Evolutionary conservation across 2,888 invertebrate genomes (phyloP), one percentile per base, ranked within the genome.

Genomic region (Mythimna pallens): DNA sequence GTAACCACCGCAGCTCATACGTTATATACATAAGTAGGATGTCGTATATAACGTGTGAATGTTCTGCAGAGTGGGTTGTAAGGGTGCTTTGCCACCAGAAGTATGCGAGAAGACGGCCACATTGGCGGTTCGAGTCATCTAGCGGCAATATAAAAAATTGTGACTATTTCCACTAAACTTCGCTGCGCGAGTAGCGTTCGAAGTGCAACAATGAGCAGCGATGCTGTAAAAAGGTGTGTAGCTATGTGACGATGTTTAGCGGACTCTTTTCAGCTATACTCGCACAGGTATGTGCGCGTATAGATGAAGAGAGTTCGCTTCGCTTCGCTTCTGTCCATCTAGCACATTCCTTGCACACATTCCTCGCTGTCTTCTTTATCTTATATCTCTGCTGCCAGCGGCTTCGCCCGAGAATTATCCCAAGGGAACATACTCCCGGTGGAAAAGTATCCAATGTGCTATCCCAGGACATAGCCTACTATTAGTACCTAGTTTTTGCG

Each of bases 21-120:
- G 20, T 55, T 61, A 62, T 14, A 50, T 43, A 63, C 65, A 79
- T 83, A 86, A 85, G 76, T 76, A 89, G 89, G 88, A 88, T 87
- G 88, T 87, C 80, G 76, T 83, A 86, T 82, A 87, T 85, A 80
- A 86, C 75, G 80, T 78, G 82, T 71, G 73, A 88, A 85, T 85
- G 82, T 76, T 73, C 72, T 80, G 65, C 66, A 30, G 81, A 85
- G 85, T 88, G 85, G 64, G 55, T 67, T 70, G 83, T 50, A 50
- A 50, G 50, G 50, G 50, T 50, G 20, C 50, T 50, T 7, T 20
- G 17, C 50, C 20, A 50, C 50, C 50, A 50, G 20, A 20, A 50
- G 20, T 20, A 7, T 20, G 8, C 20, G 20, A 50, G 17, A 3
- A 7, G 20, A 20, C 20, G 20, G 20, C 20, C 7, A 50, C 12